Base-by-base conservation (phyloP, 2,113 vertebrate genomes). In the Boulengerochromis microlepis region DNA sequence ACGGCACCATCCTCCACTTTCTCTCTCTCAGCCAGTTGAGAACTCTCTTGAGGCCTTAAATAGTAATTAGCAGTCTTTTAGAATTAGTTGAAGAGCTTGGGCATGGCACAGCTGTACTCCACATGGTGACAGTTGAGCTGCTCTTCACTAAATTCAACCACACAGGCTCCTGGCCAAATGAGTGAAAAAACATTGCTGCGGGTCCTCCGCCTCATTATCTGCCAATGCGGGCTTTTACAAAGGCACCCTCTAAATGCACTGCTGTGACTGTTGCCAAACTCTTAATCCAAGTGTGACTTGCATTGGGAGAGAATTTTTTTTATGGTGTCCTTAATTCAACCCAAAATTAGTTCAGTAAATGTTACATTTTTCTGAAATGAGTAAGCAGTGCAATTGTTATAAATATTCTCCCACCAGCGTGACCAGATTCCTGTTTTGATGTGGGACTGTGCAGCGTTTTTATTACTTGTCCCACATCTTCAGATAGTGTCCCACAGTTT, bases 41-140 rank as follows among this genome's bases (percentile, higher is more conserved):
- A 59, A 40, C 81, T 90, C 90, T 81, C 82, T 87, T n/a, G 84
- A 86, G 78, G 40, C 26, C 89, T 90, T 81, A 92, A 86, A 80
- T 78, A 82, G 85, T 91, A 91, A 91, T 94, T 91, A 89, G 47
- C 52, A 80, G n/a, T 88, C 47, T 87, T 89, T 74, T 42, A 84
- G 54, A 83, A 61, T 84, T 54, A 88, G 47, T 54, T 90, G 47
- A 42, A 82, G 88, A 81, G 80, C 24, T 10, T 80, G 29, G 59
- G 35, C 33, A 50, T 4, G 19, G 31, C 52, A 64, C 64, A 8
- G 47, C 29, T 82, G 12, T 22, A 11, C 80, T 91, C 81, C 26
- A 84, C 8, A 18, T 53, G 31, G 26, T 71, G 74, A 89, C 90
- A 69, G 19, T 86, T 85, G 29, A 78, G 74, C 74, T 52, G 74